phyloP scores from a whole-genome alignment of 1,140 invertebrate genomes.

The Lucilia cuprina region DNA sequence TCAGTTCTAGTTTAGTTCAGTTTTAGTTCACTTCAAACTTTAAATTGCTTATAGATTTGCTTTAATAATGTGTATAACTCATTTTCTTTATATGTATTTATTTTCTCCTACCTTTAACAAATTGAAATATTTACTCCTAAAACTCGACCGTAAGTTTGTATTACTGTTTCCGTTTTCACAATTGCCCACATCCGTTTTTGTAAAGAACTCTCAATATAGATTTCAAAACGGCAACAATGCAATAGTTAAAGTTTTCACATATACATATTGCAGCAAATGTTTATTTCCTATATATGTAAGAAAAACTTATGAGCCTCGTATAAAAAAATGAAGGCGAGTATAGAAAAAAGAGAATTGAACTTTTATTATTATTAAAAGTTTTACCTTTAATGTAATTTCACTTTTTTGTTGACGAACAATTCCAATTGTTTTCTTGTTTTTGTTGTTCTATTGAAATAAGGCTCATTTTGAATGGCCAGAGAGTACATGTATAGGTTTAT shows the following conservation, averaged over 20 bases:
- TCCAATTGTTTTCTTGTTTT: not conserved
- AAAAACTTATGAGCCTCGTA: not conserved
- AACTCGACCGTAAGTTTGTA: not conserved
- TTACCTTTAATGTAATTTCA: not conserved
- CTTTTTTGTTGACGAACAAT: not conserved
- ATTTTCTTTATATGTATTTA: too few species aligned
- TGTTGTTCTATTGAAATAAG: not conserved
- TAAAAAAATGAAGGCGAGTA: too few species aligned
- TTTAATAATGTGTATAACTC: too few species aligned
- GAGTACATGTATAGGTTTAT: not conserved
- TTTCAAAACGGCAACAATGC: too few species aligned
- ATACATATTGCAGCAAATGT: not conserved
- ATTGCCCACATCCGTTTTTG: not conserved
- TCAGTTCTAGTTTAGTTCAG: too few species aligned
- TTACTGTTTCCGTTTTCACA: not conserved
- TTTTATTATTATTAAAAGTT: conserved; percentile 12
- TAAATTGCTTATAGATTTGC: too few species aligned
- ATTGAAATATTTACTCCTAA: not conserved
- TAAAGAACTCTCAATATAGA: not conserved
- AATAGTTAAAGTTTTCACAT: not conserved
- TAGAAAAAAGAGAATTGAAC: not conserved
- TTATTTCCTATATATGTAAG: not conserved
- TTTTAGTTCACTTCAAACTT: too few species aligned
- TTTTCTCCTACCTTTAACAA: not conserved
- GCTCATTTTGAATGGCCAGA: not conserved